These are phyloP conservation scores for Prinia subflava DNA, from an alignment of 2,113 vertebrate species.

Conservation along the genomic window DNA sequence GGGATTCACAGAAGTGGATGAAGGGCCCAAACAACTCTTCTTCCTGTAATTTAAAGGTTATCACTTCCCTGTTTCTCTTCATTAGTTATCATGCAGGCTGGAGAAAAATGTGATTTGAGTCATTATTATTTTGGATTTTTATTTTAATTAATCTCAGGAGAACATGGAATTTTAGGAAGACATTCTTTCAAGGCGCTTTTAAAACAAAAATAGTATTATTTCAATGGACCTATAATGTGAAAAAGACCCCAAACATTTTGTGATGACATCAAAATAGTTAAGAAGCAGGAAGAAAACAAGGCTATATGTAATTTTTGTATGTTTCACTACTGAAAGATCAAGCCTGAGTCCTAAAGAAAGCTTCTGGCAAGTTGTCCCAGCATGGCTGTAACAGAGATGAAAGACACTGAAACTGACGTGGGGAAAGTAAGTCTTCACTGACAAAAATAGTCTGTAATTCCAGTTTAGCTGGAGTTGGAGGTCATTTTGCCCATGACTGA, in stretches of 20 bases:
- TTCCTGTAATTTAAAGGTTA: not conserved
- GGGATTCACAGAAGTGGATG: not conserved
- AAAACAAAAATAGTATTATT: not conserved
- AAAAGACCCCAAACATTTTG: not conserved
- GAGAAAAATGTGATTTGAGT: not conserved
- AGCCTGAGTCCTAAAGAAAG: not conserved
- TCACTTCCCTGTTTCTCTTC: not conserved
- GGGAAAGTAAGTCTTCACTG: not conserved
- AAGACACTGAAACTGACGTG: not conserved
- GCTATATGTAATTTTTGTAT: not conserved
- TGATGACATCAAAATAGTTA: not conserved
- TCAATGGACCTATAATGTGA: not conserved
- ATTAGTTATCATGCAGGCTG: not conserved
- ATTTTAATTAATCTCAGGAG: not conserved
- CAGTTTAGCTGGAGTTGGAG: not conserved
- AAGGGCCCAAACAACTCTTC: not conserved
- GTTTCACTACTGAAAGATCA: not conserved
- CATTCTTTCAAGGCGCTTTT: not conserved
- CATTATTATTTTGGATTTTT: not conserved
- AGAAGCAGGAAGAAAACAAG: not conserved
- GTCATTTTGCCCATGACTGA: fast-evolving
- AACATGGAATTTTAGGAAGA: not conserved
- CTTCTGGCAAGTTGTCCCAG: not conserved
- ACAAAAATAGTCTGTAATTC: not conserved
- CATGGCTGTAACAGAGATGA: not conserved